Evolutionary conservation across 2,113 vertebrate species (phyloP), one percentile per base, ranked within the genome.

Genomic region (Piprites chloris): DNA sequence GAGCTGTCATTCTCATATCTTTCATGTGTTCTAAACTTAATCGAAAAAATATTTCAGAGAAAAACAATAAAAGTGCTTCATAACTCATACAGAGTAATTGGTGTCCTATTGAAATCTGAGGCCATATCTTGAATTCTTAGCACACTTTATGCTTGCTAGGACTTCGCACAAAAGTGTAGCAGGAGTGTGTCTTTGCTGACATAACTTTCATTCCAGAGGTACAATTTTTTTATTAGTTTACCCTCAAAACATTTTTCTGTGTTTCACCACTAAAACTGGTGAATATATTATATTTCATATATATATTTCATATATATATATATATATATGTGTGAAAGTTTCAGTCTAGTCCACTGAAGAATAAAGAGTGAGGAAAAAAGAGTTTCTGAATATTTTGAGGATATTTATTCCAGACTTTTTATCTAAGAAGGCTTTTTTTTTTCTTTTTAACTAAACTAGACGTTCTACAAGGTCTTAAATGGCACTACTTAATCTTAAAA

Each of bases 1-100:
- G 27, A 94, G 63, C 75, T 88, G 85, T 86, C 82, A 92, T 66
- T 80, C 72, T 83, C 23, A 5, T 46, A 56, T 65, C 71, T 94
- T 94, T 93, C 76, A 84, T 77, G 85, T 81, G 32, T 63, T 61
- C 33, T 74, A 96, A 95, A 88, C 53, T 90, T 30, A 86, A 55
- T 71, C 6, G 2, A 79, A 85, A 81, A 90, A 49, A 58, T 30
- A 82, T 87, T 94, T 79, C 72, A 83, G 39, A 71, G 22, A 41
- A 28, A 87, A 83, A 94, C 67, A 81, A 78, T 55, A 56, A 47
- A 83, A 80, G 17, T 71, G 17, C 13, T 95, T 90, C 52, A 12
- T 86, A 92, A 80, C 55, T 88, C 85, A 53, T 52, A 55, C 33
- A 72, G 10, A 71, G 76, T 93, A 93, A 84, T 81, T 96, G 87